phyloP scores from a whole-genome alignment of 2,113 vertebrate genomes.

The Oreocharis arfaki region DNA sequence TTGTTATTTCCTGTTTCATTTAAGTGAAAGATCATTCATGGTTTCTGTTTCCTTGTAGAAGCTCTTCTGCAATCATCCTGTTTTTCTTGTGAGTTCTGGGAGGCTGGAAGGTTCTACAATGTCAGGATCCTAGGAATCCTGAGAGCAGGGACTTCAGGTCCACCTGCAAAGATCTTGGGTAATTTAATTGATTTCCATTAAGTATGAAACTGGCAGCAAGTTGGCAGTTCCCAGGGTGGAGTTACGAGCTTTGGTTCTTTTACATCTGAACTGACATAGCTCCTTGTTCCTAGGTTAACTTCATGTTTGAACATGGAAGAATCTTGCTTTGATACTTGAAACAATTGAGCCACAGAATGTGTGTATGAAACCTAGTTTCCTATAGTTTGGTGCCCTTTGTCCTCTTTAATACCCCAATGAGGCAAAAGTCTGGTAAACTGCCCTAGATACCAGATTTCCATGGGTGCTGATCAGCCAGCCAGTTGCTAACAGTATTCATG shows the following conservation, averaged over 20 bases:
- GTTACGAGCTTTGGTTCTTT: neutral
- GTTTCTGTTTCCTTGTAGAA: neutral
- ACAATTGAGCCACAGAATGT: neutral
- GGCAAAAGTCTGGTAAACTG: neutral
- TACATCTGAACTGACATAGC: neutral
- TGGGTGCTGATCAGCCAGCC: neutral
- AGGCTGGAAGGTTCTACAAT: neutral
- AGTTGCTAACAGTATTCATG: neutral
- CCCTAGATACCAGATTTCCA: neutral
- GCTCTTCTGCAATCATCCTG: neutral
- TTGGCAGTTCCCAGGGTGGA: neutral
- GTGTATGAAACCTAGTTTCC: neutral
- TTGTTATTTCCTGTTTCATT: neutral
- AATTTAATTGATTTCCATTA: neutral
- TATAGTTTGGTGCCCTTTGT: neutral
- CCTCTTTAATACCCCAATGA: neutral
- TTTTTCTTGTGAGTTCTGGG: neutral
- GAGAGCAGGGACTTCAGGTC: neutral
- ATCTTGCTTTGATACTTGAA: neutral
- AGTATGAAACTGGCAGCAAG: neutral
- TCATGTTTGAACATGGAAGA: neutral
- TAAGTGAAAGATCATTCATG: neutral
- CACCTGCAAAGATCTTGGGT: neutral
- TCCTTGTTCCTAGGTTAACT: neutral
- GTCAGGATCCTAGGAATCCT: neutral